These are phyloP conservation scores for Ochropleura leucogaster DNA, from an alignment of 2,888 invertebrate species.

Conservation along the genomic window DNA sequence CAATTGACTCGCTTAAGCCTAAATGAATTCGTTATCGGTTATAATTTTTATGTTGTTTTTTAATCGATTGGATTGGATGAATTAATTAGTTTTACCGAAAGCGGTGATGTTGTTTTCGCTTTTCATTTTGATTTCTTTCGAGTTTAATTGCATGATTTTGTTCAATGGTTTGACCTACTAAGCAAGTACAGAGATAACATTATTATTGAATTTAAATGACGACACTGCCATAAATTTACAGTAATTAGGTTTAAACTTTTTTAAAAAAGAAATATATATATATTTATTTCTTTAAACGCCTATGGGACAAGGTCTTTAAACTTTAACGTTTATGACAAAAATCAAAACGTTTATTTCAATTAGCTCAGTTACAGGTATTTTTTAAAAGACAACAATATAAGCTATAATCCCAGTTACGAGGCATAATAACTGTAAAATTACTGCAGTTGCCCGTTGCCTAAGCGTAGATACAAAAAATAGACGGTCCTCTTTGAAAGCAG, in stretches of 20 bases:
- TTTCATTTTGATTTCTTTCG: slow-evolving; percentile 2
- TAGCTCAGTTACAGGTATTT: no score
- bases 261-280: background rate
- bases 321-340: no score
- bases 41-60: slow-evolving; percentile 8
- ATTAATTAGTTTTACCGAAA: slow-evolving; percentile 49
- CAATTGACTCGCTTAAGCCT: slow-evolving; percentile 26
- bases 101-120: slow-evolving; percentile 21
- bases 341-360: no score
- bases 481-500: no score
- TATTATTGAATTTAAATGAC: background rate
- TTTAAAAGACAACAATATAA: no score
- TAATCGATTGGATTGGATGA: slow-evolving; percentile 27
- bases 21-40: slow-evolving; percentile 31
- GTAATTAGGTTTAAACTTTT: background rate
- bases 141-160: background rate
- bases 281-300: background rate
- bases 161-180: background rate
- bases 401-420: no score
- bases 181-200: background rate
- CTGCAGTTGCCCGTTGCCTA: no score
- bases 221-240: background rate
- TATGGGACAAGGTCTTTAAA: background rate
- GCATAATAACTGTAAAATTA: no score
- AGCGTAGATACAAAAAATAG: no score